Percentiles rank a stretch among this genome's conserved stretches.
Conservation (phyloP, 2,113 vertebrate species). For the Myrmecophaga tridactyla region DNA sequence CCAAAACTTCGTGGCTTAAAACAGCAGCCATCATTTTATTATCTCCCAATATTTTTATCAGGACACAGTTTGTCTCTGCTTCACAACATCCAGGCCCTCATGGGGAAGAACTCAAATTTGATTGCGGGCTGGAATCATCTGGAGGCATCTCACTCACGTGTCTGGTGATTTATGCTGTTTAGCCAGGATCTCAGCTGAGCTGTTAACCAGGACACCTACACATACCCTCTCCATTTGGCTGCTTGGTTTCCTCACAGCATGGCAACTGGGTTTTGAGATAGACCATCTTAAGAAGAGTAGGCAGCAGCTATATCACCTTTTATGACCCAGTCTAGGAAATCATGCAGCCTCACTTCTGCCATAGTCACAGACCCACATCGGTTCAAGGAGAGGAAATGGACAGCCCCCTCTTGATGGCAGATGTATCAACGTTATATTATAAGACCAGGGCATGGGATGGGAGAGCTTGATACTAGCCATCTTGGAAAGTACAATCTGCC, state of each 20-base stretch:
- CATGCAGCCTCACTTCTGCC: background rate
- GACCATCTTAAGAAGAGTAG: background rate
- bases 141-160: background rate
- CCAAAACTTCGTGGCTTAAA: background rate
- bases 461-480: background rate
- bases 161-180: background rate
- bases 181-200: background rate
- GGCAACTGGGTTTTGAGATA: background rate
- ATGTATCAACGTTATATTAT: background rate
- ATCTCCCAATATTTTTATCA: background rate
- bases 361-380: background rate
- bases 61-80: background rate
- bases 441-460: background rate
- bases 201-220: background rate
- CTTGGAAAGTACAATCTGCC: background rate
- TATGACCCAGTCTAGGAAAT: background rate
- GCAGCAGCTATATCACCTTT: background rate
- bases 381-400: background rate
- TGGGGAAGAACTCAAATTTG: background rate
- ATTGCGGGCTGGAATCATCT: background rate
- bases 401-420: background rate
- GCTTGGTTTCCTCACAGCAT: background rate
- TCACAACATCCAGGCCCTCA: background rate
- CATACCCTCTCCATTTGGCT: background rate
- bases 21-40: background rate